A percentile compares a stretch with the other conserved stretches of the same genome.
These are phyloP conservation scores for Gymnorhina tibicen DNA, from an alignment of 2,113 vertebrate genomes.

Conservation along the genomic window DNA sequence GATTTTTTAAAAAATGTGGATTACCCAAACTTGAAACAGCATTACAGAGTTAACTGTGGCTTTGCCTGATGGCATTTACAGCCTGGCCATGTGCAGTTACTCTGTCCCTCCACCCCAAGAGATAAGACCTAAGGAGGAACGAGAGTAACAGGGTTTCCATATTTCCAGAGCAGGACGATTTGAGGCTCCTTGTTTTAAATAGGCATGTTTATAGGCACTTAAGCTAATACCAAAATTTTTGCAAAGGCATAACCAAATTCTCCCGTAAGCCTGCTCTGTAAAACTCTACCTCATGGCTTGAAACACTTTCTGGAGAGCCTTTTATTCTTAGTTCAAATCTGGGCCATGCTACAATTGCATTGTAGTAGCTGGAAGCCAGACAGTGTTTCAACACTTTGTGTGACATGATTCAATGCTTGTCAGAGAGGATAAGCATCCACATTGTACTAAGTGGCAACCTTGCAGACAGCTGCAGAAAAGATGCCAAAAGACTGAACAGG, in stretches of 20 bases:
- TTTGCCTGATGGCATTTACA: not conserved
- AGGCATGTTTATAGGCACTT: not conserved
- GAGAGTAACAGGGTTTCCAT: not conserved
- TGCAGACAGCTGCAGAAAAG: not conserved
- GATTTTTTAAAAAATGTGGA: not conserved
- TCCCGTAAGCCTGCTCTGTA: not conserved
- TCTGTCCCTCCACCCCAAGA: not conserved
- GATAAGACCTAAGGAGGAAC: not conserved
- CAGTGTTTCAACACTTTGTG: not conserved
- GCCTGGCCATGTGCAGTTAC: not conserved
- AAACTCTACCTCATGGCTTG: not conserved
- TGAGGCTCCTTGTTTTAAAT: not conserved
- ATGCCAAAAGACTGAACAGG: not conserved
- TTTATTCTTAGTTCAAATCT: not conserved
- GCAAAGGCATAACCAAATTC: not conserved
- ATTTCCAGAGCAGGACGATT: not conserved
- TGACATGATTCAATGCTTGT: not conserved
- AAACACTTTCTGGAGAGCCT: not conserved
- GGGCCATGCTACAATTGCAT: not conserved
- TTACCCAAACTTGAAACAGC: not conserved
- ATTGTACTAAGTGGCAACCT: not conserved
- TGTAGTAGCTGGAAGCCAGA: constrained; percentile 15
- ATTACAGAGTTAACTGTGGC: not conserved
- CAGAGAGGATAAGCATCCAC: not conserved
- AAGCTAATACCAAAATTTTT: not conserved